Evolutionary conservation across 2,113 vertebrate species (phyloP), one percentile per base, ranked within the genome.

Genomic region (Alaudala cheleensis): DNA sequence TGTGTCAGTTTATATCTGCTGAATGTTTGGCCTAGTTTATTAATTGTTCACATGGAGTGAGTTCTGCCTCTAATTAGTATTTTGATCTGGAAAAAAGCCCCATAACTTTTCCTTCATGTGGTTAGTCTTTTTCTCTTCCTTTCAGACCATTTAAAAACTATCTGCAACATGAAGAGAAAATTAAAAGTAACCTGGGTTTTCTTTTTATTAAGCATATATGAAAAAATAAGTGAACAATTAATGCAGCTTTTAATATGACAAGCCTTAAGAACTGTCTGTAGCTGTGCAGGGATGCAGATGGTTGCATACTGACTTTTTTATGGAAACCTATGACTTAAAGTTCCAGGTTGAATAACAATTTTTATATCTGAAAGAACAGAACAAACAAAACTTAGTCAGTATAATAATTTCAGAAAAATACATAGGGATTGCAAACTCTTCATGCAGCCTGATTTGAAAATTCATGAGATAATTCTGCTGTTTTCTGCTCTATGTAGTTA

Each of bases 211-310:
- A 58, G 71, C 42, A 80, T 3, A 0, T 67, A 86, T 92, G 49
- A 65, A 17, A 96, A 81, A 96, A 92, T 90, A 95, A 88, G 89
- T 85, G 14, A 90, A 84, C 82, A 83, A 82, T 79, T 91, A 95
- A 92, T 50, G 18, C 31, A 86, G 23, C 2, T 86, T 93, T 91
- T 91, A 89, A 81, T 19, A 64, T 65, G 12, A 70, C 17, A 91
- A 71, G 26, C 5, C 69, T 87, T 56, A 29, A 96, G 86, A 73
- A 44, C 31, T 57, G 54, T 33, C 26, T 86, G 24, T 88, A 83
- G 29, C 29, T 58, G 42, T 82, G 83, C 58, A 26, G 45, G 8
- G 3, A 47, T 88, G 62, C 12, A 77, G 61, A 72, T n/a, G 16
- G 19, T 74, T 54, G 19, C 21, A 16, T 83, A 61, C 31, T 33